Evolutionary conservation across 2,888 invertebrate species (phyloP), one percentile per base, ranked within the genome.

Genomic region (Polyommatus icarus): DNA sequence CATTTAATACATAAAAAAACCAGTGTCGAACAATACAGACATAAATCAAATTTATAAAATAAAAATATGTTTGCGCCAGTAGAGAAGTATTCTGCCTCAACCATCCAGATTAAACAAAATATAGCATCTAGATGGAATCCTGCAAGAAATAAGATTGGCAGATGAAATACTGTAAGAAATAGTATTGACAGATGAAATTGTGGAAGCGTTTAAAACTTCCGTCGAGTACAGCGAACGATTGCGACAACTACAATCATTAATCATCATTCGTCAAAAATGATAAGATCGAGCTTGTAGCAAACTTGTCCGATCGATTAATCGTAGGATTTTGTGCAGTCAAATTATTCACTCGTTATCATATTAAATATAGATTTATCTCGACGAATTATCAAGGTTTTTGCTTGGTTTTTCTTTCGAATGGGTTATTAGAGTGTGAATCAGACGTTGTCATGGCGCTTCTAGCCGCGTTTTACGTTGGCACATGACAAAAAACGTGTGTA

Each of bases 201-300:
- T 24, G 61, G 67, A 72, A 72, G n/a, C 36, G n/a, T 40, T 72
- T 72, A 72, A 72, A 40, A 36, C 36, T n/a, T 72, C 20, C 10
- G 36, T 36, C 20, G 6, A 36, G n/a, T n/a, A 36, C 18, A 40
- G n/a, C 2, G 71, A 71, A 20, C 72, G 72, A 40, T 36, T 72
- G 40, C 72, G 36, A 36, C 72, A 40, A 40, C 36, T 40, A 40
- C 40, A 20, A 40, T 72, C 36, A 72, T 72, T 40, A 72, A 72
- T 72, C 72, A 72, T 72, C 36, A 72, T 72, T 72, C 40, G 40
- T 72, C 72, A 72, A 40, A 72, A 40, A 72, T 20, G 72, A 72
- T 72, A 72, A 72, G 18, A 72, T 72, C 40, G 72, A 20, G 40
- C 20, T 40, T 40, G 72, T 40, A 72, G 36, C 36, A 12, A 72